Percentiles rank a stretch among this genome's conserved stretches.
Evolutionary conservation across 2,113 vertebrate genomes (phyloP).

Genomic region (Psettodes erumei): DNA sequence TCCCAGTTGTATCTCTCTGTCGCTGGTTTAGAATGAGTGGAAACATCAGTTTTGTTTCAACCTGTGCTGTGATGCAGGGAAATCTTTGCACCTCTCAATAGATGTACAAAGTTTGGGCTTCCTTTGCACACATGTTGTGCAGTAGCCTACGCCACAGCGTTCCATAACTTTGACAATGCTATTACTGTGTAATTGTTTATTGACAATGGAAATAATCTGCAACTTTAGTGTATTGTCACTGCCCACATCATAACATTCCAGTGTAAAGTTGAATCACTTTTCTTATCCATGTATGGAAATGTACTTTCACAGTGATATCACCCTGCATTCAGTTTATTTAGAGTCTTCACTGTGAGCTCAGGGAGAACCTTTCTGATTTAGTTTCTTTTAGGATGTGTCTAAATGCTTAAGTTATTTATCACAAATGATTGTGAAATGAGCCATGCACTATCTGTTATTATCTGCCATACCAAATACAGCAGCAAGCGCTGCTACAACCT

Average conservation of each 20-base stretch:
- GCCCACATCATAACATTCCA: background rate
- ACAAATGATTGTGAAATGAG: constrained; percentile 28
- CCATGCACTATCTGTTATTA: constrained; percentile 28
- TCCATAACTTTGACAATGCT: background rate
- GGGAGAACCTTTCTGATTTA: constrained; percentile 39
- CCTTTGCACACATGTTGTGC: background rate
- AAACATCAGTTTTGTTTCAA: background rate
- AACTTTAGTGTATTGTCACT: background rate
- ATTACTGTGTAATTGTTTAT: constrained; percentile 1
- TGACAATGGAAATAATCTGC: background rate
- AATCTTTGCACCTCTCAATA: background rate
- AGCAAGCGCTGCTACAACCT: background rate
- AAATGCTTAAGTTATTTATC: constrained; percentile 18
- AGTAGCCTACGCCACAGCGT: background rate
- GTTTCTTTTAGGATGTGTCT: constrained; percentile 11
- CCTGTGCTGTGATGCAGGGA: constrained; percentile 3
- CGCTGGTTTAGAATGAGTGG: background rate
- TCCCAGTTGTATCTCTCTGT: background rate
- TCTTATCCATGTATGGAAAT: background rate
- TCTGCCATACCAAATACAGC: background rate
- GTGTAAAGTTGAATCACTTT: no score
- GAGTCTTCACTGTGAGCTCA: constrained; percentile 42
- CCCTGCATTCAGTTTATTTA: constrained; percentile 11
- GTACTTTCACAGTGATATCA: constrained; percentile 6
- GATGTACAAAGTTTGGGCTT: background rate